phyloP scores from a whole-genome alignment of 2,888 invertebrate species.

The Morpho achilles region DNA sequence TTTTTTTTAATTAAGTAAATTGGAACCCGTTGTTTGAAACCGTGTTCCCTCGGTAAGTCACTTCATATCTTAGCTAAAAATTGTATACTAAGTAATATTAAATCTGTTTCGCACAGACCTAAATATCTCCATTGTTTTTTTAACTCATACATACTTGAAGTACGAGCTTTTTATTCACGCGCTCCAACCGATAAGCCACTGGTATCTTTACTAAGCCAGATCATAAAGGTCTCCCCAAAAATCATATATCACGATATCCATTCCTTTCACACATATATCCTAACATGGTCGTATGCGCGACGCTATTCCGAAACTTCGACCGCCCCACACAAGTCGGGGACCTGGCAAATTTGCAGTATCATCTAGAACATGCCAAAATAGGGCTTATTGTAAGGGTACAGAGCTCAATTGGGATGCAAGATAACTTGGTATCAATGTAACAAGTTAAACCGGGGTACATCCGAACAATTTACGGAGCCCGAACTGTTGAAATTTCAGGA shows the following conservation, averaged over 20 bases:
- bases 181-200: too few species aligned
- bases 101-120: too few species aligned
- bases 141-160: too few species aligned
- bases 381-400: neutral
- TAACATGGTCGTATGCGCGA: conserved; percentile 11
- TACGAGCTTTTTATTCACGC: too few species aligned
- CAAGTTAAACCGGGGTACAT: conserved; percentile 20
- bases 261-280: conserved; percentile 16
- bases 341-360: conserved; percentile 7
- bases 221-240: conserved; percentile 1
- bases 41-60: too few species aligned
- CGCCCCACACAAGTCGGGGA: conserved; percentile 15
- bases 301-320: conserved; percentile 18
- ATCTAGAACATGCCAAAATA: neutral
- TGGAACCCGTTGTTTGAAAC: too few species aligned
- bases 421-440: conserved; percentile 13
- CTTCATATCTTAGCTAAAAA: too few species aligned
- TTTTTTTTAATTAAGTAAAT: too few species aligned
- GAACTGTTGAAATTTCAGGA: conserved; percentile 10
- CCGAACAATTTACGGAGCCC: conserved; percentile 18
- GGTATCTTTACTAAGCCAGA: too few species aligned
- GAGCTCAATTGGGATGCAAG: neutral
- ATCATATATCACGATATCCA: conserved; percentile 13
- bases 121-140: too few species aligned
- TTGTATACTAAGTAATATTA: too few species aligned